Base-by-base conservation (phyloP, 2,113 vertebrate species). In the Clarias macrocephalus region DNA sequence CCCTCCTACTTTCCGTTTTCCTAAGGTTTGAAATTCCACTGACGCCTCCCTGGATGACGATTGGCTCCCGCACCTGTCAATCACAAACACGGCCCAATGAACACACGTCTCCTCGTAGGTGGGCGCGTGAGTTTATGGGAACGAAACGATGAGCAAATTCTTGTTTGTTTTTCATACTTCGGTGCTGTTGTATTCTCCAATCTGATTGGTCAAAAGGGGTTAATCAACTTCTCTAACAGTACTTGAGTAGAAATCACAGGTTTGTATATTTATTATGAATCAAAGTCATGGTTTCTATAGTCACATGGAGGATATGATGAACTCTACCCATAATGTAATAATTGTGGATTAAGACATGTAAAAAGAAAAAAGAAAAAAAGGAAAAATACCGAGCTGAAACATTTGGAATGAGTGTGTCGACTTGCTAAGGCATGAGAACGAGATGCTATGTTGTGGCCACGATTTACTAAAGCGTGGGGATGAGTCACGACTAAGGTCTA, bases 21-120 rank as follows among this genome's bases (percentile, higher is more conserved):
- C 89, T 87, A 77, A 79, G 62, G 85, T 90, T 90, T 90, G 87
- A 90, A 90, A 88, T 85, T 72, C 82, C 56, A 23, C 6, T 76
- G 23, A 75, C 87, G 21, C 85, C 85, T 72, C 72, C 62, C 62
- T 79, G 11, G 7, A 81, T 5, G 48, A 33, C 28, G 77, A 90
- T 88, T 90, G 87, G 87, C 42, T 80, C 18, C 0, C 9, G 37
- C 3, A 10, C 18, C 18, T 87, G 77, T 90, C 89, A 87, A 19
- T 90, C 89, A 88, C 16, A 77, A 25, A 19, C 15, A 77, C 48
- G 7, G 18, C 2, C 85, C 54, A 86, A 86, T 72, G 23, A 86
- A 18, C 1, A 25, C 10, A 0, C 11, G 25, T 19, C 3, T 19
- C 30, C 30, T 56, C n/a, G 7, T 30, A 0, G 4, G 18, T 0